Base-by-base conservation (phyloP, 2,113 vertebrate species). In the Rhinolophus sinicus region DNA sequence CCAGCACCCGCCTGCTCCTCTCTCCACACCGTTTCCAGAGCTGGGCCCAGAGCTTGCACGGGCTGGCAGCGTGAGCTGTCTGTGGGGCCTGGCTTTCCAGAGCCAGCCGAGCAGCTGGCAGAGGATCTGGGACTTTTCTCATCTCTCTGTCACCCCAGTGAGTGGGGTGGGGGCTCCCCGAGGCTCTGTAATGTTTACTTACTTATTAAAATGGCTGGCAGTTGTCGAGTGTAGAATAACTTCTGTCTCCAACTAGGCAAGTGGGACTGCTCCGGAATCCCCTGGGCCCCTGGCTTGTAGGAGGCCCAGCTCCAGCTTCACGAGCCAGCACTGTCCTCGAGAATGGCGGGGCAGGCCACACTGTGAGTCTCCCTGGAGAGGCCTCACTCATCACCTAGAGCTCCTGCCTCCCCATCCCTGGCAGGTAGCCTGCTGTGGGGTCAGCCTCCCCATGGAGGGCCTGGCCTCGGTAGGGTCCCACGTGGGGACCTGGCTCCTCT, bases 261-360 rank as follows among this genome's bases (percentile, higher is more conserved):
- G 52, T 4, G 2, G 47, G 65, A 6, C 54, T 60, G 24, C 87
- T 83, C 64, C 8, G 9, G 64, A 18, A 10, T 10, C 30, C 50
- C 60, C 10, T 0, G 30, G 60, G 10, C 67, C 67, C 1, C 0
- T 1, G 35, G 77, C 56, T 22, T 10, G 4, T 0, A 15, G 76
- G 44, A 52, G 69, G 60, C 70, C 24, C 9, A 1, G 26, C 7
- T 69, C 72, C 80, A 2, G 5, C 33, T 4, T 13, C 1, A 6
- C 0, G 1, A 7, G 15, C 33, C 62, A 2, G 28, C 18, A 0
- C 10, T 5, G 0, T 3, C 69, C 58, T 2, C 0, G 0, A 6
- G 38, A 1, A 0, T 1, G 16, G 40, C 0, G 0, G 19, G 16
- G 2, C 28, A 6, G 58, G 3, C 12, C 13, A 14, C 19, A 24